Percentiles rank a stretch among this genome's conserved stretches.
Conservation (phyloP, 2,113 vertebrate genomes). For the Tichodroma muraria region DNA sequence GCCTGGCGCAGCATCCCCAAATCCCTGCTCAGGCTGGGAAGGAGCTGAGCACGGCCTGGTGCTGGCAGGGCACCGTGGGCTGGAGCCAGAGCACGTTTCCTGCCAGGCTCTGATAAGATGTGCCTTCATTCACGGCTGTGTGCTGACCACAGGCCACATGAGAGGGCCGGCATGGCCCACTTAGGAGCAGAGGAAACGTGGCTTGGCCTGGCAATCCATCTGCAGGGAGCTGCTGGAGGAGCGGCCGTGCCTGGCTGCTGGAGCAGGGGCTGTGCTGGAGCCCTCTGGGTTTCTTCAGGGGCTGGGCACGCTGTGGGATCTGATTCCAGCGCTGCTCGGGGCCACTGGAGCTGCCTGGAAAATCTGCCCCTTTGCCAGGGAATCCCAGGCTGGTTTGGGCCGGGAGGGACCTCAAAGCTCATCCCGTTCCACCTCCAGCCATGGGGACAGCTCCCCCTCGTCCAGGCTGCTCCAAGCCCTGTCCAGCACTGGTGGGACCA, state of each 20-base stretch:
- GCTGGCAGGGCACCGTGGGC: neutral
- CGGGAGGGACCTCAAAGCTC: neutral
- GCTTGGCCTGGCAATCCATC: neutral
- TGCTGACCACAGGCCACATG: neutral
- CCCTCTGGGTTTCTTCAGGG: neutral
- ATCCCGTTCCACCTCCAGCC: neutral
- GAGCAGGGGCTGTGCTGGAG: neutral
- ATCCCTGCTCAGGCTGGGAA: neutral
- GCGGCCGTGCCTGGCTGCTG: neutral
- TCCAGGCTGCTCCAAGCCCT: neutral
- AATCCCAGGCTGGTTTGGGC: neutral
- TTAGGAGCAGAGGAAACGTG: conserved; percentile 3
- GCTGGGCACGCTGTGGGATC: neutral
- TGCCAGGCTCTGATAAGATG: neutral
- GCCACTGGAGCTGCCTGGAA: neutral
- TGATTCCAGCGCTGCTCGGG: rapidly evolving
- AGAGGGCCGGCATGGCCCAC: neutral
- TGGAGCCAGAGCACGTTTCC: neutral
- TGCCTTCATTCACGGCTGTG: neutral
- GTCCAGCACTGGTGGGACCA: neutral
- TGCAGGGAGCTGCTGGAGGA: neutral
- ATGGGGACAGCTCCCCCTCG: rapidly evolving
- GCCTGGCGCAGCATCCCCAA: neutral
- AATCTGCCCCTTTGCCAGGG: rapidly evolving
- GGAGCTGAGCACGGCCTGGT: neutral